Percentiles rank a stretch among this genome's conserved stretches.
Conservation (phyloP, 2,888 invertebrate species). For the Panopea generosa region DNA sequence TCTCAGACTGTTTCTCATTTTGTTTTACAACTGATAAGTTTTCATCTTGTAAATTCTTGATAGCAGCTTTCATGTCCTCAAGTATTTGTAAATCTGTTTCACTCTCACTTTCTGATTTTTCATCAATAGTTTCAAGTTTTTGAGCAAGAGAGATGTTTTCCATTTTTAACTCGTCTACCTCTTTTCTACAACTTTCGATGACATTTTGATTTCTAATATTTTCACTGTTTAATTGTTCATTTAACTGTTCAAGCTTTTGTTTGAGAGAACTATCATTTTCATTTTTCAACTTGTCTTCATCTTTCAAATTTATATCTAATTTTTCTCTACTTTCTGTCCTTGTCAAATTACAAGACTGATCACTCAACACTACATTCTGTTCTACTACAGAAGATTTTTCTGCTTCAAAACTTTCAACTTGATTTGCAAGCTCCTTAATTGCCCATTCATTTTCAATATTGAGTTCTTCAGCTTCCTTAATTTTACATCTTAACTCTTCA, state of each 20-base stretch:
- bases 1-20: constrained; percentile 16
- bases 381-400: constrained; percentile 8
- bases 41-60: constrained; percentile 41
- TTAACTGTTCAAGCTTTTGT: too few species aligned
- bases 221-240: neutral
- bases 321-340: too few species aligned
- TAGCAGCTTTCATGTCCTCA: constrained; percentile 47
- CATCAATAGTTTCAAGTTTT: constrained; percentile 26
- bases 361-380: neutral
- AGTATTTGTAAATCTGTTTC: constrained; percentile 48
- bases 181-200: constrained; percentile 2
- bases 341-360: too few species aligned
- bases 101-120: constrained; percentile 36
- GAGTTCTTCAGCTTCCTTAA: constrained; percentile 39
- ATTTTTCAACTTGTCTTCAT: too few species aligned
- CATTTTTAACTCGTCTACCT: constrained; percentile 19
- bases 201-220: neutral
- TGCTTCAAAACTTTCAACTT: constrained; percentile 45
- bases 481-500: constrained; percentile 39
- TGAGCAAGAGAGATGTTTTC: constrained; percentile 26
- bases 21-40: constrained; percentile 37
- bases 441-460: constrained; percentile 60
- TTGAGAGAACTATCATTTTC: too few species aligned
- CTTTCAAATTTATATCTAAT: too few species aligned
- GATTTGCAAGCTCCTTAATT: constrained; percentile 47